Evolutionary conservation across 2,888 invertebrate genomes (phyloP).

Genomic region (Ypsolopha scabrella): DNA sequence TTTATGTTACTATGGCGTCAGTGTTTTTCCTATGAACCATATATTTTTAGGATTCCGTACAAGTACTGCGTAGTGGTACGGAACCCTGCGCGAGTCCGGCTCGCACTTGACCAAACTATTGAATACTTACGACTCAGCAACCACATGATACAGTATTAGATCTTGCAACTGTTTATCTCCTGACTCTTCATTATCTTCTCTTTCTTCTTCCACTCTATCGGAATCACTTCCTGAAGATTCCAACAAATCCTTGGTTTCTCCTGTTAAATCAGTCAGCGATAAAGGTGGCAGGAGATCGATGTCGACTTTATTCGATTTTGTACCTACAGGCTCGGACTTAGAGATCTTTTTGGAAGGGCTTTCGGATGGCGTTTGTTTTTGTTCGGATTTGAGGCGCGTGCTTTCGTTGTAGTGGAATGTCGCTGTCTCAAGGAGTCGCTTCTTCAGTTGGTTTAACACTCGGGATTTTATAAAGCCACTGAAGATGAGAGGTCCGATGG

Average conservation of each 20-base stretch:
- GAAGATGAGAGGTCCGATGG: conserved; percentile 54
- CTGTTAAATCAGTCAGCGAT: conserved; percentile 34
- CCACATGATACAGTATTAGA: conserved; percentile 37
- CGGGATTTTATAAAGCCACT: conserved; percentile 53
- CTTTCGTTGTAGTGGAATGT: conserved; percentile 34
- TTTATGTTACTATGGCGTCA: no score
- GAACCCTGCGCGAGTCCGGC: no score
- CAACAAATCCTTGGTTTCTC: conserved; percentile 24
- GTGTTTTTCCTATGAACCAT: no score
- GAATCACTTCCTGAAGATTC: conserved; percentile 20
- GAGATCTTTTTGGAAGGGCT: not conserved
- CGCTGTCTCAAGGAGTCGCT: conserved; percentile 36
- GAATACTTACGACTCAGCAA: conserved; percentile 40
- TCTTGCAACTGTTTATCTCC: conserved; percentile 9
- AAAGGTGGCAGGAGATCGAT: conserved; percentile 25
- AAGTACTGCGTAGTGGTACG: no score
- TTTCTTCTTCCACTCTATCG: conserved; percentile 15
- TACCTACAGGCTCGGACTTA: not conserved
- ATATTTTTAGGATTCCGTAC: no score
- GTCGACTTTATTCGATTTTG: not conserved
- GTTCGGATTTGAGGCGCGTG: not conserved
- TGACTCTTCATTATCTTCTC: conserved; percentile 8
- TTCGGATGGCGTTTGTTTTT: not conserved
- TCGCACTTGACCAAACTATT: no score
- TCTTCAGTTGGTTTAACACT: conserved; percentile 36